Evolutionary conservation across 2,113 vertebrate species (phyloP).

Genomic region (Heterocephalus glaber): DNA sequence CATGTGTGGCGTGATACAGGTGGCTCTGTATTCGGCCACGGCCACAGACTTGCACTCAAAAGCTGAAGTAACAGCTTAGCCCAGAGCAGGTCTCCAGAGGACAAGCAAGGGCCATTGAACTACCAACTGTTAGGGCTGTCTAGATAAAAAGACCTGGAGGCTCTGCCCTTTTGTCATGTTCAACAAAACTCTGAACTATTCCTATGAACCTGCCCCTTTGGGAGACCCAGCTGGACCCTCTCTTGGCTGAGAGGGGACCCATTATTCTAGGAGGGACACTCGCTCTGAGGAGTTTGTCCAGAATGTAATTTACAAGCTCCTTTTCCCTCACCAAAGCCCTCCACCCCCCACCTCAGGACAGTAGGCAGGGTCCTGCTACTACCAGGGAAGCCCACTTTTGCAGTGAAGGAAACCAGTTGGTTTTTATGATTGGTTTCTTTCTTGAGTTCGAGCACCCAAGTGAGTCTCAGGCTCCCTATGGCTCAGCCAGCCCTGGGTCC

Average conservation of each 20-base stretch:
- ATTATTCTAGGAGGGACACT: background rate
- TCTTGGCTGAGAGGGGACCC: background rate
- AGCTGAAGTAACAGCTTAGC: too few relatives aligned
- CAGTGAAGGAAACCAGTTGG: background rate
- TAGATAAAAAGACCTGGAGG: background rate
- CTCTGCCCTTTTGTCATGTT: background rate
- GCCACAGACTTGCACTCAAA: background rate
- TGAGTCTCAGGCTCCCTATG: background rate
- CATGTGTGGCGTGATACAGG: too few relatives aligned
- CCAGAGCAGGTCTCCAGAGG: background rate
- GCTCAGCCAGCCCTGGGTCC: background rate
- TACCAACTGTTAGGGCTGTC: background rate
- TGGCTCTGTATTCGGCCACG: background rate
- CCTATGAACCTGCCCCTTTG: background rate
- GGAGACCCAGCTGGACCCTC: background rate
- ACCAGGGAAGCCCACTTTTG: background rate
- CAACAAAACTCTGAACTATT: background rate
- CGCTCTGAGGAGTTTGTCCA: background rate
- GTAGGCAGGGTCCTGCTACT: background rate
- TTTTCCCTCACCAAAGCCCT: background rate
- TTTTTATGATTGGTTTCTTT: background rate
- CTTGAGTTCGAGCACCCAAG: background rate
- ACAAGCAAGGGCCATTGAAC: background rate
- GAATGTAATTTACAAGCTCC: background rate
- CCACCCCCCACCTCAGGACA: background rate